phyloP scores from a whole-genome alignment of 2,797 vertebrate genomes.

The Hippocampus kuda region DNA sequence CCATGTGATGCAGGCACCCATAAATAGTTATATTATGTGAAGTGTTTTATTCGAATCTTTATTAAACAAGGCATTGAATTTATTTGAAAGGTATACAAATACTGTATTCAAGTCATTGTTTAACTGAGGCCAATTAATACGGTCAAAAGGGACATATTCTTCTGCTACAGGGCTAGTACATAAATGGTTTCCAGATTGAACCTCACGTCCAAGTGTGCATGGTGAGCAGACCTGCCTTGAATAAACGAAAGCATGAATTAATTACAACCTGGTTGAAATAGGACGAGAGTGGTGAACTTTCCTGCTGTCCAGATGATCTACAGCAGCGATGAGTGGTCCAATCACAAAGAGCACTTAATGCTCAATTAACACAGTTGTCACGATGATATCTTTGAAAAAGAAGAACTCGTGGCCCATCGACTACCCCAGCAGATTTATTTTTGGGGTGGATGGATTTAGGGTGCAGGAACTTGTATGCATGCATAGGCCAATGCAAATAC shows the following conservation, averaged over 20 bases:
- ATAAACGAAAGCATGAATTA: conserved; percentile 11
- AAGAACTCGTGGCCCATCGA: conserved; percentile 17
- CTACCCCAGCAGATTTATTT: conserved; percentile 20
- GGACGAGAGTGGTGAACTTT: neutral
- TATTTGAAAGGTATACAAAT: too few relatives aligned
- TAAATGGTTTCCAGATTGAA: neutral
- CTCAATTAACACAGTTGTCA: conserved; percentile 15
- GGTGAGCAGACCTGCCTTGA: neutral
- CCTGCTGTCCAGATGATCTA: conserved; percentile 31
- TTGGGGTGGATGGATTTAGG: conserved; percentile 17
- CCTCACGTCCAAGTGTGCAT: neutral
- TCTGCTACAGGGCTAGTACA: neutral
- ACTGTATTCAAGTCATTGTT: neutral
- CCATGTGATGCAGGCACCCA: too few relatives aligned
- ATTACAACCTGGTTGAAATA: neutral
- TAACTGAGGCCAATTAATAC: neutral
- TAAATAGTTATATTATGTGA: neutral
- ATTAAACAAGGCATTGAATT: too few relatives aligned
- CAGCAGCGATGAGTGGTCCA: conserved; percentile 19
- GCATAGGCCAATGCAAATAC: conserved; percentile 48
- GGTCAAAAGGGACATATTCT: neutral
- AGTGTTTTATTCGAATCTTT: neutral
- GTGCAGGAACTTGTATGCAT: conserved; percentile 9
- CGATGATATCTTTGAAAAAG: conserved; percentile 41
- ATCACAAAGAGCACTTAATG: conserved; percentile 24